Base-by-base conservation (phyloP, 2,888 invertebrate species). In the Lasiommata megera region DNA sequence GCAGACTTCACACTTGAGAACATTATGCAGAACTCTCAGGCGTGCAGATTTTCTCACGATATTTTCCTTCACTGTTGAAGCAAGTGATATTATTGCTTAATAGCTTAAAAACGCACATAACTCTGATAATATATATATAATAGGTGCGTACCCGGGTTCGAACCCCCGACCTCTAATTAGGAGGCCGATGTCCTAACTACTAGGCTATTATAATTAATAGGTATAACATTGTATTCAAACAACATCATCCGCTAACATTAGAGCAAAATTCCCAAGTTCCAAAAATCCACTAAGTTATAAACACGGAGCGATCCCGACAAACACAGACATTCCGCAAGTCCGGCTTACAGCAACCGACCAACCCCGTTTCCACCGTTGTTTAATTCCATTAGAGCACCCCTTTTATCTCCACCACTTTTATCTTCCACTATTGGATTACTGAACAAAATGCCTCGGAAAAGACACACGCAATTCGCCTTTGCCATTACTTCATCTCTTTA, bases 381-480 rank as follows among this genome's bases (percentile, higher is more conserved):
- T 90, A 88, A 90, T 89, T 88, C 88, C 88, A 89, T 88, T 89
- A 89, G 84, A 87, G 80, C 86, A 86, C 86, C 85, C 88, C 85
- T 88, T 88, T 85, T 88, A 85, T 88, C 86, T 87, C 83, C 83
- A 79, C 80, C 82, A 81, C 84, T 86, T 87, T 86, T 88, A 88
- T 88, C 85, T 85, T 82, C 76, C 81, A 77, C 85, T 87, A 88
- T 88, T 85, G 84, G 84, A 88, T 88, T 88, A 85, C 85, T 73
- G 78, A 80, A 82, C 84, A 81, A 84, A 86, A 86, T 84, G 80
- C 83, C 84, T 78, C 78, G 82, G 82, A 84, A 81, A 79, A 83
- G 84, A 84, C 83, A 83, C 84, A 86, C 84, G 80, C 85, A 84
- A 88, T 80, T 80, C 80, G 71, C 77, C 72, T 70, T 72, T 72